Base-by-base conservation (phyloP, 2,888 invertebrate species). In the Parnassius glacialis region DNA sequence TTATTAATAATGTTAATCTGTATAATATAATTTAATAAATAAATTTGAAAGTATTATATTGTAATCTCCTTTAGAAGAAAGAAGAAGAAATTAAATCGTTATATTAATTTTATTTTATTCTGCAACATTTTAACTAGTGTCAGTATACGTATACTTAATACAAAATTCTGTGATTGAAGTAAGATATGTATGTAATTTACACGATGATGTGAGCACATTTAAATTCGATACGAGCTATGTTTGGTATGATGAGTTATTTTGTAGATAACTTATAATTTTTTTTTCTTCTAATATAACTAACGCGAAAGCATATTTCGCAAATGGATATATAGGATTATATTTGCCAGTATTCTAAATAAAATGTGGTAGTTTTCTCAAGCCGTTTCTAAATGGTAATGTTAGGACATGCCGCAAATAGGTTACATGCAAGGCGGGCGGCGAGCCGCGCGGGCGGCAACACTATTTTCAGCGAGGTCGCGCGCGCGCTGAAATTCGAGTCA, bases 381-480 rank as follows among this genome's bases (percentile, higher is more conserved):
- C 84, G 86, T 89, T 90, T 89, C 90, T 88, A 90, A 90, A 90
- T 88, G 87, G 85, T 84, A 83, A 77, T 80, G 81, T 75, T 81
- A 81, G 80, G 68, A 82, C 80, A 83, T 79, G 87, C 88, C 90
- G 87, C 90, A 90, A 90, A 92, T 92, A 92, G 91, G 86, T 80
- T 80, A 81, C 72, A 77, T 74, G 83, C 68, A 68, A 66, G 70
- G 74, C 68, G 72, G 67, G 71, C 65, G 72, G 68, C 73, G 71
- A 25, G 43, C 59, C 55, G 73, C 68, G 74, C 69, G 74, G 73
- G 76, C 72, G 75, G 72, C 70, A 74, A 69, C 89, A 87, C 90
- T 90, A 90, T 91, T 90, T 91, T 90, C 88, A 90, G 91, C 85
- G 87, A 87, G 88, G 87, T 79, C 89, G 83, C 81, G 79, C 80